Percentiles rank a stretch among this genome's conserved stretches.
These are phyloP conservation scores for Gorsachius goisagi DNA, from an alignment of 2,113 vertebrate species.

Conservation along the genomic window DNA sequence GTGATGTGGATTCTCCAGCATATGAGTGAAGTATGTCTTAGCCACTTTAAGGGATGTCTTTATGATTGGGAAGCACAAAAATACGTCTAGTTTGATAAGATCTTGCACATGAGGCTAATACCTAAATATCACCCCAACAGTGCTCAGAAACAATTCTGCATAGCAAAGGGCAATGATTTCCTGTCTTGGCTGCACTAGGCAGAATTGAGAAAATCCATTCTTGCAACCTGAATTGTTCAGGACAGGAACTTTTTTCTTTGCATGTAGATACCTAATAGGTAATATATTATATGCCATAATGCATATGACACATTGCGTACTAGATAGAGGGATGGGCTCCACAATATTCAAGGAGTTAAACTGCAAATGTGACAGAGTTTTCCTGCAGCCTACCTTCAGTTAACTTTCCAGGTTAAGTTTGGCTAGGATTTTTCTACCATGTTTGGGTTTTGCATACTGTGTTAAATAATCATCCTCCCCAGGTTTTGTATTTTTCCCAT, in stretches of 20 bases:
- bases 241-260: background rate
- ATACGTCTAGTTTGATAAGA: background rate
- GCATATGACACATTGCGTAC: no score
- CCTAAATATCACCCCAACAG: background rate
- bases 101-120: background rate
- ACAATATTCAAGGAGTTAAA: background rate
- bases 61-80: background rate
- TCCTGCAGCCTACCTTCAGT: background rate
- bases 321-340: background rate
- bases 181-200: background rate
- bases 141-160: background rate
- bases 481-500: background rate
- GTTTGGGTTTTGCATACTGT: background rate
- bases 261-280: background rate
- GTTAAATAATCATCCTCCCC: background rate
- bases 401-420: background rate
- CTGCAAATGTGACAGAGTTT: background rate
- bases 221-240: background rate
- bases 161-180: background rate
- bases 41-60: background rate
- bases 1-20: background rate
- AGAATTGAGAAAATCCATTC: background rate
- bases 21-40: background rate
- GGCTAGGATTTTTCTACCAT: background rate
- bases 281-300: background rate